These are phyloP conservation scores for Caenorhabditis briggsae DNA, from an alignment of 1,140 invertebrate genomes.

Conservation along the genomic window DNA sequence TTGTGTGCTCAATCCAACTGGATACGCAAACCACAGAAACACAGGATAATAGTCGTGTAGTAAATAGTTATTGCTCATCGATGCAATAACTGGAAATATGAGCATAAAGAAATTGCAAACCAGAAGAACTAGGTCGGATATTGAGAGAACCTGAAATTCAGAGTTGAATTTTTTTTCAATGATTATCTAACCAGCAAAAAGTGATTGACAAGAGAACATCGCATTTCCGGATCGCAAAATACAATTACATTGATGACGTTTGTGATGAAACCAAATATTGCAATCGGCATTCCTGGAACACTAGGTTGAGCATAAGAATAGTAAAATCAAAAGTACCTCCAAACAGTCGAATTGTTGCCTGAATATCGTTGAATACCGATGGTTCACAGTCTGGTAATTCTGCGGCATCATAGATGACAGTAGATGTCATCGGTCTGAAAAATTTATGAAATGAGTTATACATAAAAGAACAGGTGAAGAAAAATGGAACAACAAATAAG, in stretches of 20 bases:
- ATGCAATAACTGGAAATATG: slow-evolving; percentile 75
- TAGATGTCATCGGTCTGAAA: slow-evolving; percentile 48
- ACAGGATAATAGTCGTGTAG: slow-evolving; percentile 74
- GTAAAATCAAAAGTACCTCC: slow-evolving; percentile 10
- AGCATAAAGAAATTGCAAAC: slow-evolving; percentile 77
- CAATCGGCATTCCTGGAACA: slow-evolving; percentile 72
- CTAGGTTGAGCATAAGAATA: no score
- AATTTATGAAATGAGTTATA: not conserved
- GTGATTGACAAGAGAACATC: slow-evolving; percentile 75
- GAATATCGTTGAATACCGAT: slow-evolving; percentile 60
- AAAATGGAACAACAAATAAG: not conserved
- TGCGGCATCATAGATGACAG: slow-evolving; percentile 8
- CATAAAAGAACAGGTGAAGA: not conserved
- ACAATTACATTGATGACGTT: slow-evolving; percentile 77
- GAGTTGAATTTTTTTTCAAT: not conserved
- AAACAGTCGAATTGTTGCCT: slow-evolving; percentile 45
- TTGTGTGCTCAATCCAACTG: slow-evolving; percentile 74
- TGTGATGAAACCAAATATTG: slow-evolving; percentile 74
- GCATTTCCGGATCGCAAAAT: slow-evolving; percentile 75
- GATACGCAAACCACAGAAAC: slow-evolving; percentile 75
- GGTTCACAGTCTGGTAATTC: slow-evolving; percentile 49
- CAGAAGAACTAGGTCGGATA: slow-evolving; percentile 72
- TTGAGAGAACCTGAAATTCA: slow-evolving; percentile 62
- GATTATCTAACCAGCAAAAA: slow-evolving; percentile 70
- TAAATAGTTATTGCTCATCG: slow-evolving; percentile 73